Evolutionary conservation across 1,140 invertebrate species (phyloP).

Genomic region (Nebria ingens): DNA sequence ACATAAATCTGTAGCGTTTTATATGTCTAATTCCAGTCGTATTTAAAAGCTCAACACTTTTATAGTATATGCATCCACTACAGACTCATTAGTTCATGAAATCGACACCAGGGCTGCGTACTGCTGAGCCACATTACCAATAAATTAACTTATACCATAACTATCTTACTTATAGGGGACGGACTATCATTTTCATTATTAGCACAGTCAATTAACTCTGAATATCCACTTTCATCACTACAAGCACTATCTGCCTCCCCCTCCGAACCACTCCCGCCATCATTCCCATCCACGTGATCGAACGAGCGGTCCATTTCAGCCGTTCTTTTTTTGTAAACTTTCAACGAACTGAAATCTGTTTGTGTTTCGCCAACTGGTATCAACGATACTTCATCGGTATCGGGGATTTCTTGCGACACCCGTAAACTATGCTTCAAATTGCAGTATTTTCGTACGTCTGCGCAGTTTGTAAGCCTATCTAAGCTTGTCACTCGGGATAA

Average conservation of each 20-base stretch:
- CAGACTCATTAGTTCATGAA: too few species aligned
- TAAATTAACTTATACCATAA: not conserved
- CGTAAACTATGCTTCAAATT: slow-evolving; percentile 17
- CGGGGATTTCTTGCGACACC: slow-evolving; percentile 20
- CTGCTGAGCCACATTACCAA: too few species aligned
- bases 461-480: slow-evolving; percentile 19
- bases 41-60: too few species aligned
- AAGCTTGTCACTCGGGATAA: slow-evolving; percentile 23
- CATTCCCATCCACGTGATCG: slow-evolving; percentile 30
- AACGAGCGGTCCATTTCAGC: slow-evolving; percentile 7
- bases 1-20: too few species aligned
- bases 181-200: slow-evolving; percentile 11
- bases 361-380: slow-evolving; percentile 31
- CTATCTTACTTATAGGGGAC: not conserved
- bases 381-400: slow-evolving; percentile 30
- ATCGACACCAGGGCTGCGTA: too few species aligned
- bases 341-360: slow-evolving; percentile 32
- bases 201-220: slow-evolving; percentile 36
- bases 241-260: slow-evolving; percentile 44
- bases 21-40: too few species aligned
- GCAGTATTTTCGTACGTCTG: slow-evolving; percentile 22
- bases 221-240: slow-evolving; percentile 45
- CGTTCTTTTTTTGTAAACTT: slow-evolving; percentile 29
- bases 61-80: too few species aligned
- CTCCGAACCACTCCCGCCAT: slow-evolving; percentile 33